Conservation (phyloP, 2,888 invertebrate genomes). For the Diogma glabrata region DNA sequence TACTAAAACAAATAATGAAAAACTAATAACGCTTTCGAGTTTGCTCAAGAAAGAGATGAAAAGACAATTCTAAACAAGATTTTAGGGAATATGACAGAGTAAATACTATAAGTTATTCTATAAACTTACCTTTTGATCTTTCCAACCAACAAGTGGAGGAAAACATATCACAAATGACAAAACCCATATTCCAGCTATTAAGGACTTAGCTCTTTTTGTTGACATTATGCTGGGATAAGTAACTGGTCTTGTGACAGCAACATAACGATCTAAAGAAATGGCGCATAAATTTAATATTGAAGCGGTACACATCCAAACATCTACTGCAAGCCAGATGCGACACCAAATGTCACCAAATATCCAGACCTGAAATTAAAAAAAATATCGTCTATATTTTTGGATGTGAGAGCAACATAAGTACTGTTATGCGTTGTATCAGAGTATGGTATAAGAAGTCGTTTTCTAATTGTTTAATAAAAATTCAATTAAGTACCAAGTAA, state of each 20-base stretch:
- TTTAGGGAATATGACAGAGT: too few relatives aligned
- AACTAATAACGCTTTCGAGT: too few relatives aligned
- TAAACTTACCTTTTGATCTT: constrained; percentile 59
- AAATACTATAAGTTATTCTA: too few relatives aligned
- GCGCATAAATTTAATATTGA: constrained; percentile 93
- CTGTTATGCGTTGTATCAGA: too few relatives aligned
- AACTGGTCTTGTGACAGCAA: constrained; percentile 93
- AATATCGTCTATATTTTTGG: too few relatives aligned
- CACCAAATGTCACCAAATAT: constrained; percentile 95
- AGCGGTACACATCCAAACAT: constrained; percentile 98
- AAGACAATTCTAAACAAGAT: too few relatives aligned
- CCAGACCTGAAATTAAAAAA: constrained; percentile 62
- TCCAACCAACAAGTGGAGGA: constrained; percentile 92
- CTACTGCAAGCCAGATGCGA: constrained; percentile 91
- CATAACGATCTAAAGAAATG: constrained; percentile 88
- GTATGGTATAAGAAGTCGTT: too few relatives aligned
- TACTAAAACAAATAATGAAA: too few relatives aligned
- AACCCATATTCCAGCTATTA: constrained; percentile 90
- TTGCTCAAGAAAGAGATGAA: too few relatives aligned
- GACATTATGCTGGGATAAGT: constrained; percentile 91
- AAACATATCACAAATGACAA: constrained; percentile 93
- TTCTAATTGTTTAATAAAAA: too few relatives aligned
- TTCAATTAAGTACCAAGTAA: too few relatives aligned
- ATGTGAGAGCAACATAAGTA: too few relatives aligned
- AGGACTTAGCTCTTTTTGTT: constrained; percentile 66